These are phyloP conservation scores for Spatulosminthurus flaviceps DNA, from an alignment of 2,888 invertebrate species.

Conservation along the genomic window DNA sequence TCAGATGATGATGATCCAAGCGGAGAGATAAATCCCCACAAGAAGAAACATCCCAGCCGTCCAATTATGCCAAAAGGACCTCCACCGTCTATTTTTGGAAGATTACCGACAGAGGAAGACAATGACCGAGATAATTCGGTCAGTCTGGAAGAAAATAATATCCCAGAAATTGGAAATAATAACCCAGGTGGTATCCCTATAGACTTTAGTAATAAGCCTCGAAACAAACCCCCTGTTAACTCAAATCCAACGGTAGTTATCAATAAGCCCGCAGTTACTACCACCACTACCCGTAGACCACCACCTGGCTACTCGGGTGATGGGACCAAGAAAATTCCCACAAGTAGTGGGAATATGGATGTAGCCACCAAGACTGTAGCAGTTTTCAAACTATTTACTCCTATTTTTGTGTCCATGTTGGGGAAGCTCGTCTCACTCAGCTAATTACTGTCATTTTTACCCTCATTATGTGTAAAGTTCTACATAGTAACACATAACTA, in stretches of 20 bases:
- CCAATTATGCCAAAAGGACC: slow-evolving; percentile 49
- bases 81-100: slow-evolving; percentile 54
- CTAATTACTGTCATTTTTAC: not conserved
- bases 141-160: slow-evolving; percentile 26
- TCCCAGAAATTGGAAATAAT: slow-evolving; percentile 26
- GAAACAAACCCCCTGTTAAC: slow-evolving; percentile 47
- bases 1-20: slow-evolving; percentile 62
- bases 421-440: slow-evolving; percentile 56
- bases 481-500: not conserved
- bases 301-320: slow-evolving; percentile 46
- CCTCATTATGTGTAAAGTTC: not conserved
- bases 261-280: not conserved
- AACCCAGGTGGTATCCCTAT: slow-evolving; percentile 26
- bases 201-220: slow-evolving; percentile 31
- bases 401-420: slow-evolving; percentile 61
- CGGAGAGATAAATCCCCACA: slow-evolving; percentile 53
- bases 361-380: slow-evolving; percentile 60
- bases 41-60: slow-evolving; percentile 45
- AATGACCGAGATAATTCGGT: slow-evolving; percentile 51
- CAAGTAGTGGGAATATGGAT: slow-evolving; percentile 52
- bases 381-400: slow-evolving; percentile 62
- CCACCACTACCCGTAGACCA: slow-evolving; percentile 43
- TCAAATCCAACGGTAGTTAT: slow-evolving; percentile 25
- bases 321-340: slow-evolving; percentile 49
- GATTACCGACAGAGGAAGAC: slow-evolving; percentile 43